Conservation (phyloP, 2,113 vertebrate genomes). For the Serinus canaria region DNA sequence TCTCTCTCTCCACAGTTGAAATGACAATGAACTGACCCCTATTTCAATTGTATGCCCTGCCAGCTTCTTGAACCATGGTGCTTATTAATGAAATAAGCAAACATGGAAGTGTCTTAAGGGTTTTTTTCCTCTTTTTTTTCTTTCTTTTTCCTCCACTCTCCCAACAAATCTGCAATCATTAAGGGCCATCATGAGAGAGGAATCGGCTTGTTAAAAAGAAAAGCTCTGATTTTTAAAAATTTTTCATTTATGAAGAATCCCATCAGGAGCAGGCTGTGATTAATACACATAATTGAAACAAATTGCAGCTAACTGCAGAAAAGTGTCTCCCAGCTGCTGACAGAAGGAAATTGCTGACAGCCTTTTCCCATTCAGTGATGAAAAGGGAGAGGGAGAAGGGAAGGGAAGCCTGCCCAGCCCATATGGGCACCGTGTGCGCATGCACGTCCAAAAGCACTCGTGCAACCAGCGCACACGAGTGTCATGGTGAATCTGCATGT, state of each 20-base stretch:
- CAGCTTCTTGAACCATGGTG: neutral
- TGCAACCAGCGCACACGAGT: rapidly evolving
- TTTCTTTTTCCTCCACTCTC: rapidly evolving
- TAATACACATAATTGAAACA: conserved; percentile 82
- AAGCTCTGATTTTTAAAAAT: conserved; percentile 20
- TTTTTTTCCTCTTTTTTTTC: neutral
- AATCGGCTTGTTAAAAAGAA: conserved; percentile 61
- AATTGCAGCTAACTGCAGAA: conserved; percentile 79
- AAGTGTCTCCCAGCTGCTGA: conserved; percentile 78
- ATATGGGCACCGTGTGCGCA: neutral
- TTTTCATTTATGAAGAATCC: conserved; percentile 59
- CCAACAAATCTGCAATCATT: neutral
- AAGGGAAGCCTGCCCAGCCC: neutral
- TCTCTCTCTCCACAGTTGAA: neutral
- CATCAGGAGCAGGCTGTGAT: conserved; percentile 75
- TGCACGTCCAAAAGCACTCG: neutral
- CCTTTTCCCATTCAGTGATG: conserved; percentile 53
- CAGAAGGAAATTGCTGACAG: conserved; percentile 78
- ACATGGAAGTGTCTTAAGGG: neutral
- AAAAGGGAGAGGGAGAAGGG: neutral
- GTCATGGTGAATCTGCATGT: neutral
- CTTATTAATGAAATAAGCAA: conserved; percentile 21
- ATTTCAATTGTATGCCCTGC: neutral
- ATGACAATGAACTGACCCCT: neutral
- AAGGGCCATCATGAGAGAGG: conserved; percentile 47